These are phyloP conservation scores for Akabosia matsudoensis DNA, from an alignment of 1,140 invertebrate genomes.

Conservation along the genomic window DNA sequence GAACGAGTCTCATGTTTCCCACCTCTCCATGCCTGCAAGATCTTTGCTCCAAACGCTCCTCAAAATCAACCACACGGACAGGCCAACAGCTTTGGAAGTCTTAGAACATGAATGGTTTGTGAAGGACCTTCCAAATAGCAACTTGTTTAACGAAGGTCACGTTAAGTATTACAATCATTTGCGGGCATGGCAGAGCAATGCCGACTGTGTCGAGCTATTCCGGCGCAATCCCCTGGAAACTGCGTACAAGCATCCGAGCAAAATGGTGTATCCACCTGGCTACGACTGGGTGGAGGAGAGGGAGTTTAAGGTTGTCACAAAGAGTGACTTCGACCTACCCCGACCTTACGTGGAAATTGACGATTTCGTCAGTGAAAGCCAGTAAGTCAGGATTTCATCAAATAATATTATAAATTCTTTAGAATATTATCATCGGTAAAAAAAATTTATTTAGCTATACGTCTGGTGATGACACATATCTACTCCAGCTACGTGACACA, in stretches of 20 bases:
- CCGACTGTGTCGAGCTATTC: slow-evolving; percentile 80
- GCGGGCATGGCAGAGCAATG: slow-evolving; percentile 83
- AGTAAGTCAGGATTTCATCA: slow-evolving; percentile 70
- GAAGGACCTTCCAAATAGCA: slow-evolving; percentile 50
- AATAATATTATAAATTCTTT: too few species aligned
- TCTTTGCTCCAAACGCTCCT: not conserved
- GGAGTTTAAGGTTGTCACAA: not conserved
- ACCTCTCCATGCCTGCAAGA: not conserved
- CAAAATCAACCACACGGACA: not conserved
- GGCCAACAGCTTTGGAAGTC: slow-evolving; percentile 58
- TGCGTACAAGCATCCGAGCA: slow-evolving; percentile 84
- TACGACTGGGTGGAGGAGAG: slow-evolving; percentile 15
- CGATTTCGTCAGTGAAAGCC: slow-evolving; percentile 75
- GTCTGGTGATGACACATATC: slow-evolving; percentile 91
- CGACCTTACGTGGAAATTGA: slow-evolving; percentile 63
- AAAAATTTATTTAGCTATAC: slow-evolving; percentile 71
- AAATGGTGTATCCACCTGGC: slow-evolving; percentile 86
- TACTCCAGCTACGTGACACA: slow-evolving; percentile 85
- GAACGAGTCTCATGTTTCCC: not conserved
- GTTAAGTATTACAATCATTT: slow-evolving; percentile 9
- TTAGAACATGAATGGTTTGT: slow-evolving; percentile 58
- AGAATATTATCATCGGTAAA: too few species aligned
- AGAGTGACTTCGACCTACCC: not conserved
- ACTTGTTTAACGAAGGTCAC: slow-evolving; percentile 5
- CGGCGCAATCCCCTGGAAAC: slow-evolving; percentile 70